phyloP scores from a whole-genome alignment of 2,888 invertebrate genomes.

The Dolichomitus sp. region DNA sequence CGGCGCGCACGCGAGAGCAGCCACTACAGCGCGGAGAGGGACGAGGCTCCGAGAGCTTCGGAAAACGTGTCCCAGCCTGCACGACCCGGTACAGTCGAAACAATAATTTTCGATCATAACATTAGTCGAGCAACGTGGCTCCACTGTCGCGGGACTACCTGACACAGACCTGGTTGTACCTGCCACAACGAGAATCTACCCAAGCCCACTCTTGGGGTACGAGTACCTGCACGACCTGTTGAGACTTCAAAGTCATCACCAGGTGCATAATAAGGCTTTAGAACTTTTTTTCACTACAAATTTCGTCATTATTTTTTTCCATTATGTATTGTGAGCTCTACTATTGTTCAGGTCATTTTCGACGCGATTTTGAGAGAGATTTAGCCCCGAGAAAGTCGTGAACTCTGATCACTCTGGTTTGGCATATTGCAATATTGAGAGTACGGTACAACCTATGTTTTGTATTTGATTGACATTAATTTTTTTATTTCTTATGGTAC shows the following conservation, averaged over 20 bases:
- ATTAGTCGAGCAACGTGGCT: conserved; percentile 71
- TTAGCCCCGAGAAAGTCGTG: neutral
- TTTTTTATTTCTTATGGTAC: too few relatives aligned
- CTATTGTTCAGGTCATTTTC: neutral
- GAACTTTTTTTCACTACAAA: conserved; percentile 2
- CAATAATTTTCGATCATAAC: conserved; percentile 82
- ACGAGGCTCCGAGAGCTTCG: conserved; percentile 71
- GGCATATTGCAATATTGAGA: neutral
- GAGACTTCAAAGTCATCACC: conserved; percentile 49
- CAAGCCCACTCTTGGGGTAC: neutral
- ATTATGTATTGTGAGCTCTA: neutral
- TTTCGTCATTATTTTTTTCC: neutral
- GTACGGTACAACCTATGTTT: too few relatives aligned
- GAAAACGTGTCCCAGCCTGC: conserved; percentile 84
- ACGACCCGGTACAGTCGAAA: conserved; percentile 83
- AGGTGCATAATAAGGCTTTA: conserved; percentile 42
- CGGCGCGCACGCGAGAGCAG: conserved; percentile 37
- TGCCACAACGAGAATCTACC: conserved; percentile 19
- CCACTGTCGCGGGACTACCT: conserved; percentile 39
- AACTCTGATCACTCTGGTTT: neutral
- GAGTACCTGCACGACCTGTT: conserved; percentile 54
- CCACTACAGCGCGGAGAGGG: conserved; percentile 56
- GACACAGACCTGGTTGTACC: conserved; percentile 66
- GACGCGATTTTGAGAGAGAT: neutral
- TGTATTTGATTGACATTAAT: too few relatives aligned